Conservation (phyloP, 2,113 vertebrate species). For the Morone chrysops region DNA sequence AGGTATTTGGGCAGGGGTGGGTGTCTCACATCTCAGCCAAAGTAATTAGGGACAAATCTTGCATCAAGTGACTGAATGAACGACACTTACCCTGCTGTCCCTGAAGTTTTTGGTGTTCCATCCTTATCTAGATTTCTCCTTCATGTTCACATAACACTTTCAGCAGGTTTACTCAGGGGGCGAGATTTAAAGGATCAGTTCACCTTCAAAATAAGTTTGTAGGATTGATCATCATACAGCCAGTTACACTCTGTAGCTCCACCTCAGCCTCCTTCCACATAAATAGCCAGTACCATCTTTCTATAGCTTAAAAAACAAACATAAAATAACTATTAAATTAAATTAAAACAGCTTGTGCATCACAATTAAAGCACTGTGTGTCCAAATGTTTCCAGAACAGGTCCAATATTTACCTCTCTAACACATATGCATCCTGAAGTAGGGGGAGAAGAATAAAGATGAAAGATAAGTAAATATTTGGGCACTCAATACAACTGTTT, state of each 20-base stretch:
- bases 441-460: not conserved
- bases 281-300: not conserved
- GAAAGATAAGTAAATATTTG: not conserved
- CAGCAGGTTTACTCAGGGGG: not conserved
- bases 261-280: conserved; percentile 22
- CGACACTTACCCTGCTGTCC: not conserved
- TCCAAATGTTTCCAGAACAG: not conserved
- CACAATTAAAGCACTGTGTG: not conserved
- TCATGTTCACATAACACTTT: conserved; percentile 7
- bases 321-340: not conserved
- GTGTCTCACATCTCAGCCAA: not conserved
- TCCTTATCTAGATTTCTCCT: not conserved
- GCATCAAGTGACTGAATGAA: not conserved
- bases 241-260: not conserved
- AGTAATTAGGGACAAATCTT: not conserved
- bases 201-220: not conserved
- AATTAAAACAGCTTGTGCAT: conserved; percentile 8
- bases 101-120: too few species aligned
- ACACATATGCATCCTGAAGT: too few species aligned
- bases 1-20: not conserved
- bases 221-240: not conserved
- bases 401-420: not conserved
- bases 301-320: not conserved
- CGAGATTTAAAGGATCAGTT: conserved; percentile 20
- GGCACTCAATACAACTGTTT: not conserved